These are phyloP conservation scores for Papilio demoleus DNA, from an alignment of 2,888 invertebrate species.

Conservation along the genomic window DNA sequence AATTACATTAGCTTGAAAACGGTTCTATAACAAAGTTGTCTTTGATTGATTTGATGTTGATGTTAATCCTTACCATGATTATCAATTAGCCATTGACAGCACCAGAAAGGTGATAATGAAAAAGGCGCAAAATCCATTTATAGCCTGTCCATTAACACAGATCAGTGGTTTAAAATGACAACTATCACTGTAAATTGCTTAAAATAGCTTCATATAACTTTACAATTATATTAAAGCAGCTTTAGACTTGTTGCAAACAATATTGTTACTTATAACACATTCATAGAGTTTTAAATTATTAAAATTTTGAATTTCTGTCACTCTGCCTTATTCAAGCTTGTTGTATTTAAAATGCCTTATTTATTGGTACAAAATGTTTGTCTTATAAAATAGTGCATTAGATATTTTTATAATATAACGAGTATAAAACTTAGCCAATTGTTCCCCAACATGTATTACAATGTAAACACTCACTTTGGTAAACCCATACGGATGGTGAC, in stretches of 20 bases:
- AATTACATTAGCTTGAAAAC: no score
- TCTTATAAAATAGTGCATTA: not conserved
- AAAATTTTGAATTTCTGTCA: not conserved
- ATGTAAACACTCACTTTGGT: constrained; percentile 1
- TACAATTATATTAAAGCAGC: not conserved
- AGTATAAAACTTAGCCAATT: not conserved
- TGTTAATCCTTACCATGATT: no score
- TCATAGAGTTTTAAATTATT: not conserved
- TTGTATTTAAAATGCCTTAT: not conserved
- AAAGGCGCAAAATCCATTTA: no score
- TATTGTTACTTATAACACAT: not conserved
- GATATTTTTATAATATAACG: constrained; percentile 2
- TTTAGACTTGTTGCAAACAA: not conserved
- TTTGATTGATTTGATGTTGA: no score
- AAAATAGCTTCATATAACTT: not conserved
- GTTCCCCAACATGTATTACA: not conserved
- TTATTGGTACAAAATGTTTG: not conserved
- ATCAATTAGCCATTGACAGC: no score
- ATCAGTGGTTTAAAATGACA: not conserved
- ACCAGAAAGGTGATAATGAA: no score
- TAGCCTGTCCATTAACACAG: no score
- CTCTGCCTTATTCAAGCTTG: not conserved
- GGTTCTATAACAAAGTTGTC: no score
- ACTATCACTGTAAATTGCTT: not conserved
- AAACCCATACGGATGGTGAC: constrained; percentile 55